Percentiles rank a stretch among this genome's conserved stretches.
phyloP scores from a whole-genome alignment of 2,888 invertebrate species.

The Priocnemis perturbator region DNA sequence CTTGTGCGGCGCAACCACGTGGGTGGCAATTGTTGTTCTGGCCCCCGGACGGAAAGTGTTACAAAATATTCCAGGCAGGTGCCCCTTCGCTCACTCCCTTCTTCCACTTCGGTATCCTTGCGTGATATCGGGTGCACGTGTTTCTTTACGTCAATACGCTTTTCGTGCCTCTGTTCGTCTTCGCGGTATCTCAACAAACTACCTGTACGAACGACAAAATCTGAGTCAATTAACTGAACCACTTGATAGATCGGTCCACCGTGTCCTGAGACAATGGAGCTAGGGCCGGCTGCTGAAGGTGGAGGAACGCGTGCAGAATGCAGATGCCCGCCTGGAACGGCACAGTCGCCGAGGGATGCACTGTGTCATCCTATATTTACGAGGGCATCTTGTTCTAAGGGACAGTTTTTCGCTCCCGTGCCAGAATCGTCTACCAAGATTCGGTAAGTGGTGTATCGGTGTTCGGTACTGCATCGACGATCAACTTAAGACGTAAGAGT shows the following conservation, averaged over 20 bases:
- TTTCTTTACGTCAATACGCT: no score
- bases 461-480: no score
- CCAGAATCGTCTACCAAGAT: conserved; percentile 68
- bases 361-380: conserved; percentile 86
- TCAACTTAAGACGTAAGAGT: no score
- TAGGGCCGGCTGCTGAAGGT: conserved; percentile 80
- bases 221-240: not conserved
- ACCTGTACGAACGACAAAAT: not conserved
- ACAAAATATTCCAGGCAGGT: conserved; percentile 87
- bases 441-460: conserved; percentile 47
- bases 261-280: conserved; percentile 90
- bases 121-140: no score
- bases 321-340: conserved; percentile 88
- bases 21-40: conserved; percentile 93
- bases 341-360: conserved; percentile 82
- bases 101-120: conserved; percentile 23
- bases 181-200: not conserved
- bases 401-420: conserved; percentile 86
- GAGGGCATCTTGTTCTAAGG: conserved; percentile 83
- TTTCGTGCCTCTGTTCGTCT: no score
- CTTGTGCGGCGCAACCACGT: conserved; percentile 86
- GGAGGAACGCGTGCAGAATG: conserved; percentile 84
- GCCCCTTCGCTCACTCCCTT: conserved; percentile 26
- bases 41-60: conserved; percentile 89
- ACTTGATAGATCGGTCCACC: conserved; percentile 81